These are phyloP conservation scores for Sebastes matsubarae DNA, from an alignment of 2,797 vertebrate genomes.

Conservation along the genomic window DNA sequence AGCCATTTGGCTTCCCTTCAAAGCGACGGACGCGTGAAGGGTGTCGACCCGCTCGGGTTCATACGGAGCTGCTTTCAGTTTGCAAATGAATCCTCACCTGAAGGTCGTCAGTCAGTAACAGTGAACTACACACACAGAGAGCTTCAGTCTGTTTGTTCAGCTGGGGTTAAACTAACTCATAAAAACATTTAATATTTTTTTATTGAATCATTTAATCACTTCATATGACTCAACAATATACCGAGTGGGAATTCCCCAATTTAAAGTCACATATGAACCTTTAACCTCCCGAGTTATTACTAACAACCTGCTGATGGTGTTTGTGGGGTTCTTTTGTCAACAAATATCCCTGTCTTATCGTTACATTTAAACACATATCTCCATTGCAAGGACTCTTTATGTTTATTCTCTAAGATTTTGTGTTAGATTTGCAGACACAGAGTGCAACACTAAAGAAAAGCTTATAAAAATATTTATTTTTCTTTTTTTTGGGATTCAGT, in stretches of 20 bases:
- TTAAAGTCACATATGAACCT: neutral
- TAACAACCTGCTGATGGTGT: neutral
- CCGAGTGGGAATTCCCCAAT: too few relatives aligned
- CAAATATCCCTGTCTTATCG: neutral
- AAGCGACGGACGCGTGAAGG: conserved; percentile 44
- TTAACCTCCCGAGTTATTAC: neutral
- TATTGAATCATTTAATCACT: neutral
- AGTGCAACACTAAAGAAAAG: neutral
- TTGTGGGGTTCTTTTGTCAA: neutral
- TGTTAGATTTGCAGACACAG: neutral
- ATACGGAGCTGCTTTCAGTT: conserved; percentile 1
- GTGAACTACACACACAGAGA: neutral
- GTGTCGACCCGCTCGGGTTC: conserved; percentile 21
- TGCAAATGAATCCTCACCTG: conserved; percentile 40
- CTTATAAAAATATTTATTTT: neutral
- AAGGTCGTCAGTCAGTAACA: conserved; percentile 22
- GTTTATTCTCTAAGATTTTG: neutral
- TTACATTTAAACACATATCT: too few relatives aligned
- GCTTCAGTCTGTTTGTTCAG: conserved; percentile 3
- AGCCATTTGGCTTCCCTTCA: conserved; percentile 74
- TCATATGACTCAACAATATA: neutral
- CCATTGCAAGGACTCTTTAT: too few relatives aligned
- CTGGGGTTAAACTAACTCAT: neutral
- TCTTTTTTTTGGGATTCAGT: too few relatives aligned
- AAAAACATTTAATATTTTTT: neutral